phyloP scores from a whole-genome alignment of 2,888 invertebrate genomes.

The Patella ulyssiponensis region DNA sequence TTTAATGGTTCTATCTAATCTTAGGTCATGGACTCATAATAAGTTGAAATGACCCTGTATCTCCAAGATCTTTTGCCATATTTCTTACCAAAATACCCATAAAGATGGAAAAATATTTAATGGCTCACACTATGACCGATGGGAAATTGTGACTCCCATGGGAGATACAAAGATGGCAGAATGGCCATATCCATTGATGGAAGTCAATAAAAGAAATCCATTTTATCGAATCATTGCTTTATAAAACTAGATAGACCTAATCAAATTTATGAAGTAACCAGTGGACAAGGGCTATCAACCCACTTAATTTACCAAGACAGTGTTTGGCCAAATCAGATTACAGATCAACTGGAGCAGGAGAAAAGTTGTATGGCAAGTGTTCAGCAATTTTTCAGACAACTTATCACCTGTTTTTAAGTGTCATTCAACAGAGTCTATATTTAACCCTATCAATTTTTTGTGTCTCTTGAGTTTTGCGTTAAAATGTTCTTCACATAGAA shows the following conservation, averaged over 20 bases:
- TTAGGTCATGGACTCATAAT: neutral
- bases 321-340: neutral
- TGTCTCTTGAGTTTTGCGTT: too few relatives aligned
- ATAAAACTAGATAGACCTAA: neutral
- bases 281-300: neutral
- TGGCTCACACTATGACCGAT: neutral
- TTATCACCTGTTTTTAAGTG: too few relatives aligned
- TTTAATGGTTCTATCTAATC: neutral
- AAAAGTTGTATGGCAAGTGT: too few relatives aligned
- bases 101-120: neutral
- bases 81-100: too few relatives aligned
- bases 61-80: neutral
- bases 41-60: neutral
- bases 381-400: too few relatives aligned
- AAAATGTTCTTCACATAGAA: too few relatives aligned
- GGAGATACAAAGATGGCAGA: neutral
- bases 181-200: neutral
- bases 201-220: neutral
- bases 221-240: neutral
- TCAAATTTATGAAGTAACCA: conserved; percentile 5
- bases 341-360: too few relatives aligned
- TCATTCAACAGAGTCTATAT: too few relatives aligned
- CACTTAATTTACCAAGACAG: conserved; percentile 7
- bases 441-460: too few relatives aligned
- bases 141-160: neutral